These are phyloP conservation scores for Oreochromis tanganicae DNA, from an alignment of 2,113 vertebrate species.

Conservation along the genomic window DNA sequence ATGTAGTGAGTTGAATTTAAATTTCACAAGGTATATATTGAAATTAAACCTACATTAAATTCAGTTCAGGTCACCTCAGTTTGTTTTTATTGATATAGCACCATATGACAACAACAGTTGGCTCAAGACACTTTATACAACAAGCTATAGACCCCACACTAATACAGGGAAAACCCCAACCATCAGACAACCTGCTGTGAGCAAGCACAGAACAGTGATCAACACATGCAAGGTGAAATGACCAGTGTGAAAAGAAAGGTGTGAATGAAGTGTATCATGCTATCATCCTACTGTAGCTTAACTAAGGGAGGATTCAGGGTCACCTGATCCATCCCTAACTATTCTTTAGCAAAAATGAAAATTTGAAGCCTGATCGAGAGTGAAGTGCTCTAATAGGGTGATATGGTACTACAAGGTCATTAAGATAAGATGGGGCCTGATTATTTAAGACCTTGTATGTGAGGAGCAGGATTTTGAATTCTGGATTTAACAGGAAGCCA, in stretches of 20 bases:
- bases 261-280: neutral
- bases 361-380: fast-evolving
- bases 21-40: neutral
- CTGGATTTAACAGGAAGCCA: neutral
- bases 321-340: neutral
- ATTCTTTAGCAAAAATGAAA: neutral
- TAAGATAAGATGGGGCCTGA: neutral
- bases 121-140: neutral
- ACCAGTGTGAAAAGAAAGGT: neutral
- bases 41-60: neutral
- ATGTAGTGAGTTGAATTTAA: fast-evolving
- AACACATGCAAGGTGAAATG: neutral
- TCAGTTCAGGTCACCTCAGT: neutral
- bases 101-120: neutral
- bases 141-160: neutral
- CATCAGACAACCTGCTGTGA: neutral
- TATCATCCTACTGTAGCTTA: fast-evolving
- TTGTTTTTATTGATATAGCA: neutral
- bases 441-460: neutral
- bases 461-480: neutral
- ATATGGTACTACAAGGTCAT: neutral
- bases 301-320: neutral
- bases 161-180: neutral
- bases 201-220: neutral
- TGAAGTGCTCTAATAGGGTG: neutral